phyloP scores from a whole-genome alignment of 2,113 vertebrate genomes.

The Otocyon megalotis region DNA sequence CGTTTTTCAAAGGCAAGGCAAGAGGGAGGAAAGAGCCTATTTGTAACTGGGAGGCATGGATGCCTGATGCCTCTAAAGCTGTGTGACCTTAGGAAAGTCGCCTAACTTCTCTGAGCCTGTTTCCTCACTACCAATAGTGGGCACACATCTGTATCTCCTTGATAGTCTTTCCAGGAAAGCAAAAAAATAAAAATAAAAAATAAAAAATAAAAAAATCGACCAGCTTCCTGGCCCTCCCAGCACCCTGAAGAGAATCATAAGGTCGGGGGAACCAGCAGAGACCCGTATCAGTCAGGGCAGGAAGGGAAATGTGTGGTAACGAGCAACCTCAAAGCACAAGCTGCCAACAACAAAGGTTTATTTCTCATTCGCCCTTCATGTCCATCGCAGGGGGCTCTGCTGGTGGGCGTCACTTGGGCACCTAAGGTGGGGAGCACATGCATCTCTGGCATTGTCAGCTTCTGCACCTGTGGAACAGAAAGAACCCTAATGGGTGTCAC shows the following conservation, averaged over 20 bases:
- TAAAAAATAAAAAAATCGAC: not conserved
- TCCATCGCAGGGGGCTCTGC: not conserved
- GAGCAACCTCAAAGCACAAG: not conserved
- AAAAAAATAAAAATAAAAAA: too few species aligned
- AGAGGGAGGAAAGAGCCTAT: not conserved
- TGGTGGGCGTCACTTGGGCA: too few species aligned
- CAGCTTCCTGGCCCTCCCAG: not conserved
- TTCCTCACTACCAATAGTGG: not conserved
- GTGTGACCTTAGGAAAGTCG: not conserved
- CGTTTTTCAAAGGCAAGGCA: not conserved
- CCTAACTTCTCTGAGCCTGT: not conserved
- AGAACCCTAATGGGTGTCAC: not conserved
- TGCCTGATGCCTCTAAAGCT: not conserved
- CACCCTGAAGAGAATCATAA: not conserved
- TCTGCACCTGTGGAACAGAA: fast-evolving
- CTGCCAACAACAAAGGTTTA: not conserved
- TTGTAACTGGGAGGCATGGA: not conserved
- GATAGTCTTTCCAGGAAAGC: not conserved
- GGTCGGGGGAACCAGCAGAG: not conserved
- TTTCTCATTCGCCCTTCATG: not conserved
- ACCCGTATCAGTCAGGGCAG: not conserved
- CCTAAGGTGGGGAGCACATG: fast-evolving
- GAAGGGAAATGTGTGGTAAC: not conserved
- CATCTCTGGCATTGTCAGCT: not conserved
- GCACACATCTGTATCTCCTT: not conserved